These are phyloP conservation scores for Bubo blakistoni DNA, from an alignment of 2,113 vertebrate genomes.

Conservation along the genomic window DNA sequence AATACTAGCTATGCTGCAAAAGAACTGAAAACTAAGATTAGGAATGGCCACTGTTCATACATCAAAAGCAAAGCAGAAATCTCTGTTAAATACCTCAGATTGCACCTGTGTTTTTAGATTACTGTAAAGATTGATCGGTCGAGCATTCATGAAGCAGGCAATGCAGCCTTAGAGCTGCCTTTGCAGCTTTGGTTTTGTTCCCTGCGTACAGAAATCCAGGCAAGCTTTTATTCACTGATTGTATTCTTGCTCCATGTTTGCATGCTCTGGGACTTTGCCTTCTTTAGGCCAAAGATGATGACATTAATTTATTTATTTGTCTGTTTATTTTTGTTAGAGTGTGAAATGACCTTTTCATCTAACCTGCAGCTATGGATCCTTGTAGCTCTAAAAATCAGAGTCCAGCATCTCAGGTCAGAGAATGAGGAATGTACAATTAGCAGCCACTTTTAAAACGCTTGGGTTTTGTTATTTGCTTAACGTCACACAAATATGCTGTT, in stretches of 20 bases:
- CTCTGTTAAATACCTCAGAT: not conserved
- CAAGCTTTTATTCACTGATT: not conserved
- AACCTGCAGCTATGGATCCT: not conserved
- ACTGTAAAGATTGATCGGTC: not conserved
- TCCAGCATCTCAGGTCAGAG: not conserved
- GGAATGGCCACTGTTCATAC: not conserved
- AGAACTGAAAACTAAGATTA: not conserved
- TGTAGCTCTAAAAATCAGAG: not conserved
- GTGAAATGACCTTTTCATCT: not conserved
- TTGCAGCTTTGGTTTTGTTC: not conserved
- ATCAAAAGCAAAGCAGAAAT: not conserved
- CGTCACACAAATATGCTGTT: not conserved
- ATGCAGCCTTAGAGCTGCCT: accelerated
- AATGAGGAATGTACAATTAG: not conserved
- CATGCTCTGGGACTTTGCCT: not conserved
- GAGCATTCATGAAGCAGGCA: not conserved
- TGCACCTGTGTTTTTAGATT: not conserved
- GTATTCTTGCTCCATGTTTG: not conserved
- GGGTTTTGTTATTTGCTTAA: not conserved
- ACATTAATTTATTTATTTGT: too few species aligned
- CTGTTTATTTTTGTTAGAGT: not conserved
- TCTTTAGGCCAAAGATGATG: not conserved
- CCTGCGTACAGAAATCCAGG: not conserved
- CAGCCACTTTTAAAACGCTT: not conserved
- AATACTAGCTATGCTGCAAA: not conserved